These are phyloP conservation scores for Lophotis ruficrista DNA, from an alignment of 2,113 vertebrate genomes.

Conservation along the genomic window DNA sequence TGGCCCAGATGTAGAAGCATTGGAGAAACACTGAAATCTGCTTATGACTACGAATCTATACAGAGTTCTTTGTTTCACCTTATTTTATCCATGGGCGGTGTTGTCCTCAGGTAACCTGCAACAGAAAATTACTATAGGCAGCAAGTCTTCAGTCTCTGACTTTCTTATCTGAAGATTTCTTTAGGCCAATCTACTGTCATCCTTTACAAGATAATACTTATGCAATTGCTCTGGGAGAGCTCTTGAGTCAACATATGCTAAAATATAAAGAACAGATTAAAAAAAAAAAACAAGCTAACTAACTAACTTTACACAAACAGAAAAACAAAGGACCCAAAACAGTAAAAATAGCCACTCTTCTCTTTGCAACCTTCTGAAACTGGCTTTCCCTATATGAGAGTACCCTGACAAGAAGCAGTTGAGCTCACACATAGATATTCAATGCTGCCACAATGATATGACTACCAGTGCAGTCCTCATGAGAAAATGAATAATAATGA, in stretches of 20 bases:
- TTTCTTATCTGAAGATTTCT: background rate
- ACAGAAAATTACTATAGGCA: background rate
- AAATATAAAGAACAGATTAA: background rate
- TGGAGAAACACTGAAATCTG: background rate
- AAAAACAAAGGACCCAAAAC: background rate
- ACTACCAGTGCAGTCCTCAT: background rate
- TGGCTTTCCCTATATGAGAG: background rate
- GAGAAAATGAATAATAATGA: background rate
- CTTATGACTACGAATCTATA: background rate
- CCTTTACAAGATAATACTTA: background rate
- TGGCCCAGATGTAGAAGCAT: background rate
- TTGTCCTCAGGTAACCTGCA: background rate
- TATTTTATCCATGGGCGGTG: background rate
- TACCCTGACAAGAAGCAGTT: background rate
- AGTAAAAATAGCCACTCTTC: background rate
- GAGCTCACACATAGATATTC: background rate
- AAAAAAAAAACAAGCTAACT: background rate
- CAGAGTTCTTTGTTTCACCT: background rate
- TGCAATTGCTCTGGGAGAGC: background rate
- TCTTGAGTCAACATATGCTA: background rate
- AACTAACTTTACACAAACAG: background rate
- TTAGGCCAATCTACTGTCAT: background rate
- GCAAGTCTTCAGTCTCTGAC: background rate
- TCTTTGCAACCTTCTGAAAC: background rate
- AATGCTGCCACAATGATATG: background rate